A percentile compares a stretch with the other conserved stretches of the same genome.
Conservation (phyloP, 2,888 invertebrate species). For the Alloplasta piceator region DNA sequence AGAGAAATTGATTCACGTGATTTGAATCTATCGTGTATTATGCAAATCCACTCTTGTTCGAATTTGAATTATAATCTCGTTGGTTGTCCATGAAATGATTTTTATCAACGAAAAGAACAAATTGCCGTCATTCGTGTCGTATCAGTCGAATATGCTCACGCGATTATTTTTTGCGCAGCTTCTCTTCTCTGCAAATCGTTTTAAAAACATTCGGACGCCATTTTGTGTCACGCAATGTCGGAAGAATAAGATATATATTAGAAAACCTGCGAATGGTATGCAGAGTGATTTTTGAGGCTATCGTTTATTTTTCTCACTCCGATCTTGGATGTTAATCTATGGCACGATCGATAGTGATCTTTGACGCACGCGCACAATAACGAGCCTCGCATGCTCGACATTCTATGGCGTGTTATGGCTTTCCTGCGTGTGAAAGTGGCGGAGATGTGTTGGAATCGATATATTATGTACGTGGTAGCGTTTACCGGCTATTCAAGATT, state of each 20-base stretch:
- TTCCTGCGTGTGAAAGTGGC: slow-evolving; percentile 47
- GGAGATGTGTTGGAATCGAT: background rate
- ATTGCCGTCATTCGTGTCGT: too few relatives aligned
- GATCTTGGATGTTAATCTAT: slow-evolving; percentile 44
- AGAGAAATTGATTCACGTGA: slow-evolving; percentile 1
- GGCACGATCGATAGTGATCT: slow-evolving; percentile 46
- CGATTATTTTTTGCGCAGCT: too few relatives aligned
- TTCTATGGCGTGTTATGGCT: slow-evolving; percentile 37
- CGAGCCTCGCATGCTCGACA: slow-evolving; percentile 51
- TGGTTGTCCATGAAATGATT: too few relatives aligned
- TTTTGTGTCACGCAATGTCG: too few relatives aligned
- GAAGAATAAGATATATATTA: too few relatives aligned
- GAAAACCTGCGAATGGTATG: too few relatives aligned
- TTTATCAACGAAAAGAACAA: too few relatives aligned
- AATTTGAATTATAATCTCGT: too few relatives aligned
- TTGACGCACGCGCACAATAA: slow-evolving; percentile 38
- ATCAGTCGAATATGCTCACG: too few relatives aligned
- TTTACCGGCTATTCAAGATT: background rate
- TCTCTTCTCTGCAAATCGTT: too few relatives aligned
- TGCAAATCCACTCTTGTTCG: too few relatives aligned
- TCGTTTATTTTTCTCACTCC: slow-evolving; percentile 20
- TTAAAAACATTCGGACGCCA: too few relatives aligned
- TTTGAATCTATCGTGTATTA: background rate
- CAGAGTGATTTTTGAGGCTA: slow-evolving; percentile 19
- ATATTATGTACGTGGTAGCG: background rate